Evolutionary conservation across 2,797 vertebrate species (phyloP), one percentile per base, ranked within the genome.

Genomic region (Pipistrellus pipistrellus): DNA sequence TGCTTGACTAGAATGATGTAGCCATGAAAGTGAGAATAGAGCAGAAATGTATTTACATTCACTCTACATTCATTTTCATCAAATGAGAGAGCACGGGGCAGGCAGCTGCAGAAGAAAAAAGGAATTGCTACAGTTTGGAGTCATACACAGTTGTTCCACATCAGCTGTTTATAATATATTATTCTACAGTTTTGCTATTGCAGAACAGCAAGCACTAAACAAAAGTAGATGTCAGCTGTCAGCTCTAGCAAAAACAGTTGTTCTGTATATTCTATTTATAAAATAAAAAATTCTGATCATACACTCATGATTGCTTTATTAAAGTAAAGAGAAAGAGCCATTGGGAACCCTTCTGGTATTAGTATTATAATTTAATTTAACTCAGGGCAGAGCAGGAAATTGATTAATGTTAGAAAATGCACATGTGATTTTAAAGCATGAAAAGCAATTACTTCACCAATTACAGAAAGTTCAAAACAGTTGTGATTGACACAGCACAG

Each of bases 351-450:
- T 94, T 88, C 17, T 76, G 83, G 75, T 92, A 94, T 89, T 78
- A 91, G 71, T 53, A 35, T 88, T 69, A 62, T 89, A 96, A 91
- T 94, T 96, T 95, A 96, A 96, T 96, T 96, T 95, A 88, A 95
- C 51, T 91, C 77, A 90, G 3, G 88, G 66, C 32, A 75, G 3
- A 53, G 44, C 6, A 97, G 51, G 30, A 97, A 97, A 97, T 97
- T 91, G 20, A 95, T 93, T 71, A 95, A 66, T 62, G 90, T 81
- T 96, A 95, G 44, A 95, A 94, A 97, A 41, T 78, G 82, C 78
- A 92, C 55, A 81, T 30, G 1, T 85, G 38, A 93, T 83, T 96
- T 84, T 81, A 97, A 96, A 97, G 13, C 20, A 77, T 95, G 66
- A 91, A 93, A 75, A 44, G 68, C 84, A 95, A 71, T 95, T 96